These are phyloP conservation scores for Sebastes diaconus DNA, from an alignment of 2,797 vertebrate species.

Conservation along the genomic window DNA sequence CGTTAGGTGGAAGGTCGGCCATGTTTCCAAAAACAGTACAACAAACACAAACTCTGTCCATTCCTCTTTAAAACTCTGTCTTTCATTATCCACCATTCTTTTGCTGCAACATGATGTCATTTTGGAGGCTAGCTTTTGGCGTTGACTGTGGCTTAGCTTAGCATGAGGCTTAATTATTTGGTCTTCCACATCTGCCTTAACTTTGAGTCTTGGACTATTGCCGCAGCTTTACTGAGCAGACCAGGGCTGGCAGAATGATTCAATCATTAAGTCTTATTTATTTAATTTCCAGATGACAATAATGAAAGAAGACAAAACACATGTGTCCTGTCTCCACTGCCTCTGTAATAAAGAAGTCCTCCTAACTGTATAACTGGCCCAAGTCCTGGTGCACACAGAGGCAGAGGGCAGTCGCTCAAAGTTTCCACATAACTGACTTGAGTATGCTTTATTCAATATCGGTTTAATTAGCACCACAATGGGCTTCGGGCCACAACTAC, in stretches of 20 bases:
- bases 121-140: background rate
- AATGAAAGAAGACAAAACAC: background rate
- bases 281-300: background rate
- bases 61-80: background rate
- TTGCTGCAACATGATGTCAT: background rate
- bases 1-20: background rate
- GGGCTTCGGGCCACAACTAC: constrained; percentile 3
- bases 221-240: background rate
- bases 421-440: constrained; percentile 18
- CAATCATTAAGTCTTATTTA: background rate
- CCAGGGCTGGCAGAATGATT: background rate
- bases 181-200: background rate
- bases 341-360: background rate
- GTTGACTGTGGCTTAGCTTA: background rate
- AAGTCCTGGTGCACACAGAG: background rate
- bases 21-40: background rate
- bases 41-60: background rate
- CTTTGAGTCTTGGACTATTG: background rate
- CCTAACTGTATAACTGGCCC: background rate
- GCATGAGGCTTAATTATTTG: background rate
- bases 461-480: constrained; percentile 50
- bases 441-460: constrained; percentile 19
- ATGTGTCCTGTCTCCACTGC: background rate
- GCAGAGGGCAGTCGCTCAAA: background rate
- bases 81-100: background rate